Evolutionary conservation across 2,888 invertebrate species (phyloP), one percentile per base, ranked within the genome.

Genomic region (Idaea biselata): DNA sequence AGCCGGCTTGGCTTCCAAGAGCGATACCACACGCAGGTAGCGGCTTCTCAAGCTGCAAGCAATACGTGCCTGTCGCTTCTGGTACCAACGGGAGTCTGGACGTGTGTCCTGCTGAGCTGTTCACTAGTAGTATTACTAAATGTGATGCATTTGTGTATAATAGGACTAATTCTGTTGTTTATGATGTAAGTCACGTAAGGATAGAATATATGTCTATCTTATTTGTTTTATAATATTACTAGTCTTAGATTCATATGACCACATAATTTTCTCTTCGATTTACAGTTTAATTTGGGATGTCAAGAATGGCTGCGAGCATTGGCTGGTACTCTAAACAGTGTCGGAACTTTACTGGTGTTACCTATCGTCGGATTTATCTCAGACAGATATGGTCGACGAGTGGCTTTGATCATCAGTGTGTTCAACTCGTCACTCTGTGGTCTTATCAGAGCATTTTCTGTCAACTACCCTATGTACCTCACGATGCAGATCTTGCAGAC

Each of bases 291-390:
- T 71, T 82, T 96, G 5, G 94, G 94, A 16, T 96, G 96, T 70
- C 93, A 94, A 63, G 93, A 94, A 66, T 96, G 96, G 96, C 94
- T 95, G 73, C 87, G 96, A 58, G 94, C 95, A 0, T 78, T 96
- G 68, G 94, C 96, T 6, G 96, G 96, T 1, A 96, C 96, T 1
- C 86, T 96, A 1, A 95, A 94, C 82, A 95, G 94, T 73, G 84
- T 95, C 58, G 96, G 96, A 1, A 95, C 95, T 60, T 93, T 96
- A 65, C 84, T 96, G 61, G 95, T 95, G 11, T 86, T 96, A 63
- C 95, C 95, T 0, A 84, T 96, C 64, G 93, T 95, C 0, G 96
- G 96, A 25, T 93, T 93, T 68, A 74, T 96, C 44, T 96, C 96
- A 0, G 96, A 96, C 81, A 94, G 89, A 57, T 94, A 86, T 65